phyloP scores from a whole-genome alignment of 2,888 invertebrate genomes.

The Scaptomyza caliginosa region DNA sequence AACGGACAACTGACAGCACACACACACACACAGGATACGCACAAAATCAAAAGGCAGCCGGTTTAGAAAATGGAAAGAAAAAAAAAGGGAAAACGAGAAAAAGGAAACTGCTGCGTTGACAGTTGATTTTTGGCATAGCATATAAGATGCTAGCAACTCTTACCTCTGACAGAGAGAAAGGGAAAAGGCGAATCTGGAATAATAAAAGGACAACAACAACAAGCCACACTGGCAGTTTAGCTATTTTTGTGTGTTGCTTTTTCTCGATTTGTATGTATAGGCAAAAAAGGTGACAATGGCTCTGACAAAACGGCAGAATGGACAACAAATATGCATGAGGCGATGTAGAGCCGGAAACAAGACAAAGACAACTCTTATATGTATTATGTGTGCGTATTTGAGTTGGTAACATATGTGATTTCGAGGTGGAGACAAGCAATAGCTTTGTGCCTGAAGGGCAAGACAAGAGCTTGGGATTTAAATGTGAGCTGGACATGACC shows the following conservation, averaged over 20 bases:
- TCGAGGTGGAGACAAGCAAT: constrained; percentile 19
- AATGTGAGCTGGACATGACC: constrained; percentile 30
- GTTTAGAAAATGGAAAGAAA: not conserved
- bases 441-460: constrained; percentile 2
- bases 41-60: constrained; percentile 44
- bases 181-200: constrained; percentile 15
- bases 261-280: constrained; percentile 2
- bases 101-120: constrained; percentile 70
- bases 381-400: constrained; percentile 2
- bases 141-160: constrained; percentile 38
- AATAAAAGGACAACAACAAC: constrained; percentile 69
- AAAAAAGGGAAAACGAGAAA: constrained; percentile 4
- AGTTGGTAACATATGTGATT: constrained; percentile 44
- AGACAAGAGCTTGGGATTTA: constrained; percentile 16
- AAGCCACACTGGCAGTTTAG: constrained; percentile 75
- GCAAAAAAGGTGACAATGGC: constrained; percentile 75
- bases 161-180: constrained; percentile 26
- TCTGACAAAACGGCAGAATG: constrained; percentile 59
- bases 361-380: constrained; percentile 40
- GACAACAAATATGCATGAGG: constrained; percentile 67
- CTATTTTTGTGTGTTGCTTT: constrained; percentile 39
- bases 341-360: constrained; percentile 30
- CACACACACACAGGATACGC: constrained; percentile 44
- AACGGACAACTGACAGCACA: constrained; percentile 54
- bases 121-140: constrained; percentile 53